These are phyloP conservation scores for Melinaea menophilus DNA, from an alignment of 2,888 invertebrate species.

Conservation along the genomic window DNA sequence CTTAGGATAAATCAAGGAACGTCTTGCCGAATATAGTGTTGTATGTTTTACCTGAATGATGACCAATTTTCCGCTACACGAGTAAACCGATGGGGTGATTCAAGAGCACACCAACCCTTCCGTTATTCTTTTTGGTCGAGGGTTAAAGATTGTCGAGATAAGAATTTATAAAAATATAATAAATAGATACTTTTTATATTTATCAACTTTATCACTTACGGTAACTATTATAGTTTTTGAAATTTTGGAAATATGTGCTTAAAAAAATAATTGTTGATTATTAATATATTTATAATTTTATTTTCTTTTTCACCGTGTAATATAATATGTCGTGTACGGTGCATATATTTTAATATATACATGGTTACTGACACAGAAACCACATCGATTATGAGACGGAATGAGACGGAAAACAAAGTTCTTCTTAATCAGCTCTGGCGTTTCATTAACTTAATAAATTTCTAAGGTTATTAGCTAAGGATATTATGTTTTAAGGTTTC, in stretches of 20 bases:
- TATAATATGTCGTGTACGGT: not conserved
- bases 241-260: too few relatives aligned
- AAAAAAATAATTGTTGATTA: too few relatives aligned
- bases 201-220: not conserved
- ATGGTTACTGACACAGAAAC: not conserved
- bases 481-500: not conserved
- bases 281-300: not conserved
- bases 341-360: not conserved
- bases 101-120: constrained; percentile 29
- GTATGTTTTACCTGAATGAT: constrained; percentile 30
- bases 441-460: not conserved
- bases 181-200: not conserved
- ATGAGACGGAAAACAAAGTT: constrained; percentile 1
- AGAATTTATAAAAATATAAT: not conserved
- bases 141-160: not conserved
- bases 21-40: not conserved
- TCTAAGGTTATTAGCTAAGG: not conserved
- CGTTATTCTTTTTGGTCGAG: constrained; percentile 17
- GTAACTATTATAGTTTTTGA: not conserved
- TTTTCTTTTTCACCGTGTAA: not conserved
- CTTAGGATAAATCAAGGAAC: too few relatives aligned
- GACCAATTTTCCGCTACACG: constrained; percentile 60
- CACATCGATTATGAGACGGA: not conserved
- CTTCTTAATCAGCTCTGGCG: not conserved
- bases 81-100: constrained; percentile 47